Conservation (phyloP, 2,113 vertebrate species). For the Seriola dumerili region DNA sequence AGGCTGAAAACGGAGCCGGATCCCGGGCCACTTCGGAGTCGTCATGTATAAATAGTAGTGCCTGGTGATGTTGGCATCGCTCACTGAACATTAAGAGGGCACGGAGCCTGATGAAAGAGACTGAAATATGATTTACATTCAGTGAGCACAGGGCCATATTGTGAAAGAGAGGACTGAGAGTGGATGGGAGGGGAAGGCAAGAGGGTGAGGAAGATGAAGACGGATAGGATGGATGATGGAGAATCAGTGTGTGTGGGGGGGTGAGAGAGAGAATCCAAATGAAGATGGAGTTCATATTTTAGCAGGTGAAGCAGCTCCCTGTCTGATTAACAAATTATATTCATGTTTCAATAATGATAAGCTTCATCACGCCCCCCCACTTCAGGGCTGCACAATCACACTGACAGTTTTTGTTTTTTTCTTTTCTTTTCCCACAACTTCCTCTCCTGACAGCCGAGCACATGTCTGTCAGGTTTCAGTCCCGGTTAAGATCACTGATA, state of each 20-base stretch:
- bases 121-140: conserved; percentile 80
- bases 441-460: conserved; percentile 11
- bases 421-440: background rate
- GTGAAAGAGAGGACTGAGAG: conserved; percentile 38
- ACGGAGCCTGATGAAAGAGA: conserved; percentile 79
- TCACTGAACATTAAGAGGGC: conserved; percentile 56
- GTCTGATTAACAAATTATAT: conserved; percentile 65
- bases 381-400: conserved; percentile 21
- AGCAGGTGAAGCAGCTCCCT: conserved; percentile 54
- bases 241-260: conserved; percentile 24
- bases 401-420: background rate
- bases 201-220: conserved; percentile 48
- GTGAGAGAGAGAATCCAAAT: conserved; percentile 28
- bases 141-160: conserved; percentile 41
- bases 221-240: conserved; percentile 36
- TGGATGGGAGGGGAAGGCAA: conserved; percentile 18
- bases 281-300: conserved; percentile 47
- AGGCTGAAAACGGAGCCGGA: conserved; percentile 69
- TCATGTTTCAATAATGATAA: conserved; percentile 64
- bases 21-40: conserved; percentile 47
- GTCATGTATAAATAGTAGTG: conserved; percentile 74
- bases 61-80: conserved; percentile 55
- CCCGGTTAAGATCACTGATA: conserved; percentile 19
- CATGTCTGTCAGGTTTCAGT: conserved; percentile 28
- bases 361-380: conserved; percentile 34